Evolutionary conservation across 2,113 vertebrate species (phyloP).

Genomic region (Spea bombifrons): DNA sequence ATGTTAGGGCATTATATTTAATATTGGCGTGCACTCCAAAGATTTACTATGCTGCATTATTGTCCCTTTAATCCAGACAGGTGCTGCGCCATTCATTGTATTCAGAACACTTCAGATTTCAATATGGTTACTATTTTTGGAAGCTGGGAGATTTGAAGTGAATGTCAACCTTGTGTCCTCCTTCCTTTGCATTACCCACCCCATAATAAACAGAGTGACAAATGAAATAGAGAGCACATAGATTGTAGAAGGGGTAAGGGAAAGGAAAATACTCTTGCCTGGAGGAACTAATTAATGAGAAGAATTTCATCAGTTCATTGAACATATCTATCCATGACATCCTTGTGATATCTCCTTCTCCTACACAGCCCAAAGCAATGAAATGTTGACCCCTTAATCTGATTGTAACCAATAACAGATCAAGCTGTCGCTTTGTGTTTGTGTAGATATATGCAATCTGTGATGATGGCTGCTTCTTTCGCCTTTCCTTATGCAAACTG

Average conservation of each 20-base stretch:
- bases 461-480: not conserved
- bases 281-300: conserved; percentile 1
- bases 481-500: not conserved
- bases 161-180: not conserved
- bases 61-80: too few species aligned
- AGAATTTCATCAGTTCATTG: not conserved
- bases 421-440: not conserved
- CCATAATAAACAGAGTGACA: not conserved
- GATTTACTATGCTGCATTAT: too few species aligned
- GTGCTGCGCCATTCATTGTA: too few species aligned
- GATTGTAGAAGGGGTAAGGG: not conserved
- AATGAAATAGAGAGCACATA: not conserved
- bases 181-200: not conserved
- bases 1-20: too few species aligned
- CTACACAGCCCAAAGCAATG: not conserved
- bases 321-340: not conserved
- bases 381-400: conserved; percentile 1
- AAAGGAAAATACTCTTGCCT: not conserved
- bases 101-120: too few species aligned
- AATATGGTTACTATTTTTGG: not conserved
- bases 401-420: conserved; percentile 5
- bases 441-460: conserved; percentile 3
- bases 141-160: not conserved
- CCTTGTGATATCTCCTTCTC: not conserved
- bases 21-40: too few species aligned